Percentiles rank a stretch among this genome's conserved stretches.
phyloP scores from a whole-genome alignment of 2,113 vertebrate genomes.

The Baryphthengus martii region DNA sequence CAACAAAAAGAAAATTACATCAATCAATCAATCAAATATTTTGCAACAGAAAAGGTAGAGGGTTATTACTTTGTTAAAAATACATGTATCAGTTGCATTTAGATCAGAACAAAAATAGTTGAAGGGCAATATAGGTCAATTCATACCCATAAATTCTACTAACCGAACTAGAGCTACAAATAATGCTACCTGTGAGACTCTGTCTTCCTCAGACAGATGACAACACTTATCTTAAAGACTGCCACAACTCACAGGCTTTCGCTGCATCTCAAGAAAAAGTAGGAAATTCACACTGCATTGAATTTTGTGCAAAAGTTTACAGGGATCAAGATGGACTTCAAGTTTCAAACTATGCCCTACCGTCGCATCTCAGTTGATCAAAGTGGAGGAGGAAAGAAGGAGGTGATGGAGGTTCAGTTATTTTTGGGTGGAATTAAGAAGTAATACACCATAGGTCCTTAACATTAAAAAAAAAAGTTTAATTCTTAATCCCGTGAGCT shows the following conservation, averaged over 20 bases:
- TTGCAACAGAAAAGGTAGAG: background rate
- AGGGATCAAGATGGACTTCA: background rate
- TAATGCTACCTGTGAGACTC: background rate
- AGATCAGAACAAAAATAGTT: background rate
- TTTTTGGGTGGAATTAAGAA: too few relatives aligned
- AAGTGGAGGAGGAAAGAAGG: too few relatives aligned
- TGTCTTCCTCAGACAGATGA: background rate
- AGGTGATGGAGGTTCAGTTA: too few relatives aligned
- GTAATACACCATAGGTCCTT: too few relatives aligned
- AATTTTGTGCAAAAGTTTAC: background rate
- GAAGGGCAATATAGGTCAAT: background rate
- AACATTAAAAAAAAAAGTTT: too few relatives aligned
- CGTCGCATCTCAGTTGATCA: too few relatives aligned
- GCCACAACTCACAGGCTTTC: background rate
- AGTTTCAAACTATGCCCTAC: background rate
- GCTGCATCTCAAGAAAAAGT: background rate
- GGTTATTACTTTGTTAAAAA: background rate
- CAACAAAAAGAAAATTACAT: background rate
- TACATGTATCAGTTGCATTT: background rate
- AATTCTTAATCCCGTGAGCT: too few relatives aligned
- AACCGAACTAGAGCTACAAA: background rate
- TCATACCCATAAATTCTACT: background rate
- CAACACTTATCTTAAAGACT: background rate
- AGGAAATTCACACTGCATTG: background rate
- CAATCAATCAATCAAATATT: background rate